Base-by-base conservation (phyloP, 2,113 vertebrate species). In the Nycticryphes semicollaris region DNA sequence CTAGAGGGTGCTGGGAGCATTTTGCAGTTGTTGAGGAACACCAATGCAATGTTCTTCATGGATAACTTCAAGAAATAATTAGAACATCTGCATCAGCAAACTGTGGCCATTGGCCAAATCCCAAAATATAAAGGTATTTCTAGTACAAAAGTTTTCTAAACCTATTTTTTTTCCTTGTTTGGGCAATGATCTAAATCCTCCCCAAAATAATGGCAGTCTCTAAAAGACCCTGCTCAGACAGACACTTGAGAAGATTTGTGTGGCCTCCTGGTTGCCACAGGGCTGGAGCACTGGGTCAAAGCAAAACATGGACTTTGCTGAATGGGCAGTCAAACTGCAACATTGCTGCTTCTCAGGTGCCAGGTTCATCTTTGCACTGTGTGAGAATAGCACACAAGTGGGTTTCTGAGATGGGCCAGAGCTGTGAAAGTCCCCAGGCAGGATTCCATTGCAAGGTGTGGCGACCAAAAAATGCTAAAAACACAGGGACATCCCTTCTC, bases 1-100 rank as follows among this genome's bases (percentile, higher is more conserved):
- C 37, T 89, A 66, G 83, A 84, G 31, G 66, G 56, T 57, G 84
- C 86, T 8, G 2, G 80, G 41, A 95, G 48, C 11, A 1, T 62
- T 89, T 79, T 96, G 74, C 77, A 63, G 14, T 87, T 91, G 87
- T 73, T 62, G 66, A 53, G 75, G 73, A 91, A 82, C 62, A 79
- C 28, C 0, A 0, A 79, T 30, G 56, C 82, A 79, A 15, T 47
- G 48, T 57, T 92, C 78, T 87, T 64, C 18, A 54, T 14, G 9
- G 73, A 69, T 66, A 41, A 57, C 62, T 89, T 90, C 62, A 81
- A 93, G 45, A 89, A 94, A 47, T 63, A 72, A 73, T n/a, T 23
- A 76, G 51, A 94, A 92, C 1, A 4, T 64, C 35, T 87, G 48
- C 23, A 72, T 57, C 62, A 79, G 73, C 60, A 82, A 89, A 72